Conservation (phyloP, 2,888 invertebrate species). For the Aquatica leii region DNA sequence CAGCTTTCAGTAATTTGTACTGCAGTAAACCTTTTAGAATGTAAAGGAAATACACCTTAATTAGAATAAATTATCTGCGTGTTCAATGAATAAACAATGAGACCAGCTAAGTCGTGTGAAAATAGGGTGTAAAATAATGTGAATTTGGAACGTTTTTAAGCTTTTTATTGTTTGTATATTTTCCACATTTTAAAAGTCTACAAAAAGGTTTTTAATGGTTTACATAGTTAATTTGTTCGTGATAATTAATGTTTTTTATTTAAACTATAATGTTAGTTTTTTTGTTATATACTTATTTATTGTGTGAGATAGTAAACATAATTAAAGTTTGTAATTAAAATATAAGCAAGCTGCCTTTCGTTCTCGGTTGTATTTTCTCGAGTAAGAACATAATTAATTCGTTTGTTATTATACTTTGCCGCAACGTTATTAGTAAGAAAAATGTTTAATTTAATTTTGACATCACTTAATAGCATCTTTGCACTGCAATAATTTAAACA, state of each 20-base stretch:
- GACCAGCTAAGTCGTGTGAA: constrained; percentile 28
- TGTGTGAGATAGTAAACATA: background rate
- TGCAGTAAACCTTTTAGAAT: constrained; percentile 18
- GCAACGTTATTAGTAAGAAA: constrained; percentile 11
- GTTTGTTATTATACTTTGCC: constrained; percentile 20
- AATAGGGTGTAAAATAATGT: constrained; percentile 30
- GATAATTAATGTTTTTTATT: too few species aligned
- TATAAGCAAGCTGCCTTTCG: constrained; percentile 5
- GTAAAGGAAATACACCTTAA: constrained; percentile 43
- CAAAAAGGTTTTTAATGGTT: constrained; percentile 1
- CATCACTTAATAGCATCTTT: too few species aligned
- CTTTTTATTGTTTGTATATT: constrained; percentile 23
- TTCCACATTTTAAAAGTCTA: too few species aligned
- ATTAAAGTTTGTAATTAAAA: constrained; percentile 11
- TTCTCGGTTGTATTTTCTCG: constrained; percentile 16
- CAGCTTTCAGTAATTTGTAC: constrained; percentile 22
- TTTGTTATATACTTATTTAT: too few species aligned
- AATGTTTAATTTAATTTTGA: too few species aligned
- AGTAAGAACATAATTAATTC: constrained; percentile 26
- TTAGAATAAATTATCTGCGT: constrained; percentile 48
- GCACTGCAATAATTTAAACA: too few species aligned
- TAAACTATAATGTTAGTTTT: too few species aligned
- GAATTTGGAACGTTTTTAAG: constrained; percentile 24
- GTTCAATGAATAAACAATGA: constrained; percentile 36
- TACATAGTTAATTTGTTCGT: background rate